A percentile compares a stretch with the other conserved stretches of the same genome.
phyloP scores from a whole-genome alignment of 2,797 vertebrate species.

The Lithobates sylvaticus region DNA sequence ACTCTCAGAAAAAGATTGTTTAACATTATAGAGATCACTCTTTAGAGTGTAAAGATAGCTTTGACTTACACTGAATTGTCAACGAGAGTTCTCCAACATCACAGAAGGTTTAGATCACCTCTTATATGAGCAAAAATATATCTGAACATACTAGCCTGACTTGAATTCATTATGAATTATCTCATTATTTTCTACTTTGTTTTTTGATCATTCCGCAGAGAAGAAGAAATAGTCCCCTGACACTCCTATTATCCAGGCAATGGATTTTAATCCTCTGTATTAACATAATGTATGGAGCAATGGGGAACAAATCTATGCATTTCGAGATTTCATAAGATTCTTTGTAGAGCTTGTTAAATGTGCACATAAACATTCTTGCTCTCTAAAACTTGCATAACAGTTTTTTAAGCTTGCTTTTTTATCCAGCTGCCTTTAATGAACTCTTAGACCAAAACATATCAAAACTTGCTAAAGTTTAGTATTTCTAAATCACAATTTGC shows the following conservation, averaged over 20 bases:
- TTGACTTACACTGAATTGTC: too few relatives aligned
- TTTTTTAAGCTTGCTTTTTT: slow-evolving; percentile 2
- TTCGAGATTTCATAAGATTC: neutral
- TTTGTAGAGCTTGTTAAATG: slow-evolving; percentile 10
- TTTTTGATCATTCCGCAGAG: slow-evolving; percentile 1
- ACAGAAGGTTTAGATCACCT: too few relatives aligned
- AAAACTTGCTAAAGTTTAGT: slow-evolving; percentile 24
- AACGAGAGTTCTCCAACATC: too few relatives aligned
- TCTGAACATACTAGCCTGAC: too few relatives aligned
- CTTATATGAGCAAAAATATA: too few relatives aligned
- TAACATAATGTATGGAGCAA: slow-evolving; percentile 30
- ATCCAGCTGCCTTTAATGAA: neutral
- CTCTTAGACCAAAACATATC: neutral
- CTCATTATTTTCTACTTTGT: slow-evolving; percentile 36
- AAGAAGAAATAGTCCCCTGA: slow-evolving; percentile 17
- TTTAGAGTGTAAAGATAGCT: too few relatives aligned
- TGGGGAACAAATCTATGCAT: slow-evolving; percentile 12
- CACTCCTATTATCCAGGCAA: slow-evolving; percentile 21
- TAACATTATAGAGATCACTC: too few relatives aligned
- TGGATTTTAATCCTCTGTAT: slow-evolving; percentile 25
- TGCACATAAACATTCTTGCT: neutral
- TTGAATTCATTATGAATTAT: slow-evolving; percentile 22
- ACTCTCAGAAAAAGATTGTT: too few relatives aligned
- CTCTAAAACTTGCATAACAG: slow-evolving; percentile 9
- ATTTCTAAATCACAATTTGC: slow-evolving; percentile 20